Evolutionary conservation across 1,140 invertebrate genomes (phyloP).

Genomic region (Anastrepha obliqua): DNA sequence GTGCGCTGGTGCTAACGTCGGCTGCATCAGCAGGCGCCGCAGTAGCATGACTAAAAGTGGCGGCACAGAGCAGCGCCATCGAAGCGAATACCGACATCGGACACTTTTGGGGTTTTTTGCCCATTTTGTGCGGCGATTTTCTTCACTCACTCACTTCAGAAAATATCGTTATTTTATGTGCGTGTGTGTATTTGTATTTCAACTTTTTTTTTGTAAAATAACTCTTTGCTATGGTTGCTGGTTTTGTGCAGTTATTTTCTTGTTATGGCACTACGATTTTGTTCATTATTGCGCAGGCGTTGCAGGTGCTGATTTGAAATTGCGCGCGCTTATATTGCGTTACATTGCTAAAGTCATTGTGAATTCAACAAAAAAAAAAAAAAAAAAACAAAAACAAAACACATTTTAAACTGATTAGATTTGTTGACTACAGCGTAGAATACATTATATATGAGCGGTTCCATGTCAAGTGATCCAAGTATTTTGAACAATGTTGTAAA

Average conservation of each 20-base stretch:
- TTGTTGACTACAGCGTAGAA: background rate
- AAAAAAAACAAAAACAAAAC: background rate
- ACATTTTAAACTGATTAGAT: background rate
- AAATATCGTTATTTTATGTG: background rate
- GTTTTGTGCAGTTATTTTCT: conserved; percentile 56
- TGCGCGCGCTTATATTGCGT: background rate
- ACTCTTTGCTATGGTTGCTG: background rate
- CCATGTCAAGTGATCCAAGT: too few species aligned
- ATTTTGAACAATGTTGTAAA: too few species aligned
- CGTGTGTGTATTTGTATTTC: background rate
- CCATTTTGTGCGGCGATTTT: background rate
- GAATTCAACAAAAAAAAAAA: background rate
- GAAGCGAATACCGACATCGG: background rate
- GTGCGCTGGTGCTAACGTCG: conserved; percentile 37
- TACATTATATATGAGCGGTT: background rate
- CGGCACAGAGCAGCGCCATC: background rate
- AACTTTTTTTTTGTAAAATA: background rate
- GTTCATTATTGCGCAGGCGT: conserved; percentile 66
- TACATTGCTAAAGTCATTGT: conserved; percentile 1
- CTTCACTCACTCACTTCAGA: conserved; percentile 6
- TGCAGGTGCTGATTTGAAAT: background rate
- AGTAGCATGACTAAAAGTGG: background rate
- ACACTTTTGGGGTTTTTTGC: background rate
- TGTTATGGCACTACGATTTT: conserved; percentile 71
- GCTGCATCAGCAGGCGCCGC: background rate